Evolutionary conservation across 2,888 invertebrate species (phyloP).

Genomic region (Seira ritae): DNA sequence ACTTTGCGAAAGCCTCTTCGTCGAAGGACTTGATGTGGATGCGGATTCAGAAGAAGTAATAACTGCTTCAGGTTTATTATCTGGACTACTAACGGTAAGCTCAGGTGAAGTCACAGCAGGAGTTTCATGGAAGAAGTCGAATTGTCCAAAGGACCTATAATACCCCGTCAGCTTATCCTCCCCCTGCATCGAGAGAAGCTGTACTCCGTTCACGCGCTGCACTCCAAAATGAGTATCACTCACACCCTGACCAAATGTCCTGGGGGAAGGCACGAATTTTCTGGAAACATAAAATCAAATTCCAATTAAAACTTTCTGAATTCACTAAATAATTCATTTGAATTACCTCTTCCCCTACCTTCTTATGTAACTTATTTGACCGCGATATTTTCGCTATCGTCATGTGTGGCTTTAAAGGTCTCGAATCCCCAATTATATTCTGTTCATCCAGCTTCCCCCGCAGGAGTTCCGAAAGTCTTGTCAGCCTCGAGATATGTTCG

Average conservation of each 20-base stretch:
- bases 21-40: too few relatives aligned
- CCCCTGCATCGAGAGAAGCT: slow-evolving; percentile 58
- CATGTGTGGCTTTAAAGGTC: slow-evolving; percentile 65
- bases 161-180: slow-evolving; percentile 58
- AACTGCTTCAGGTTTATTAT: too few relatives aligned
- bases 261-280: slow-evolving; percentile 46
- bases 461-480: slow-evolving; percentile 46
- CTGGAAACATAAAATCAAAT: slow-evolving; percentile 28
- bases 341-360: slow-evolving; percentile 43
- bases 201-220: slow-evolving; percentile 52
- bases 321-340: not conserved
- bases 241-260: slow-evolving; percentile 50
- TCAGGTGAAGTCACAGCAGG: too few relatives aligned
- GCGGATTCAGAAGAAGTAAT: too few relatives aligned
- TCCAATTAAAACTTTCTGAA: not conserved
- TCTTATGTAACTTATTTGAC: slow-evolving; percentile 61
- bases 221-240: slow-evolving; percentile 45
- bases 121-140: too few relatives aligned
- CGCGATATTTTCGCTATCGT: slow-evolving; percentile 67
- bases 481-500: slow-evolving; percentile 38
- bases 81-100: too few relatives aligned
- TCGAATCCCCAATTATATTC: slow-evolving; percentile 52
- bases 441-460: slow-evolving; percentile 45
- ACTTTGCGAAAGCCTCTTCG: too few relatives aligned
- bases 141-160: slow-evolving; percentile 49